Conservation (phyloP, 2,888 invertebrate species). For the Apocheima hispidaria region DNA sequence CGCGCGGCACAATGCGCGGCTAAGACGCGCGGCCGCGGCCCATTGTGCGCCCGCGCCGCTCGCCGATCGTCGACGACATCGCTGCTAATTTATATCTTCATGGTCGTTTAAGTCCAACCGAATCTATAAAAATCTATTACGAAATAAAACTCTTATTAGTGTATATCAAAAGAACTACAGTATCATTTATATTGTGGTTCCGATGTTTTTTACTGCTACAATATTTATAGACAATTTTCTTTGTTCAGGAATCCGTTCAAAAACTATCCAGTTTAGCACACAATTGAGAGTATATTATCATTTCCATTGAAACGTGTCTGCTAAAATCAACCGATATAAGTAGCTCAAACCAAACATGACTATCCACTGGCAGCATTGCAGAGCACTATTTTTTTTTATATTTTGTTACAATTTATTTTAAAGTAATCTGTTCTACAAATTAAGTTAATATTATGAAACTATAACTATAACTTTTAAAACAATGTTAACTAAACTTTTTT, state of each 20-base stretch:
- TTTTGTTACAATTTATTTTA: no score
- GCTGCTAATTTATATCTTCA: slow-evolving; percentile 82
- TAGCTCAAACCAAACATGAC: slow-evolving; percentile 58
- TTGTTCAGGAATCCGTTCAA: slow-evolving; percentile 72
- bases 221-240: slow-evolving; percentile 75
- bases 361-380: slow-evolving; percentile 42
- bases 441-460: no score
- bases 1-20: slow-evolving; percentile 73
- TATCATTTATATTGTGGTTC: slow-evolving; percentile 70
- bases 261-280: slow-evolving; percentile 77
- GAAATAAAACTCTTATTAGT: slow-evolving; percentile 69
- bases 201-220: slow-evolving; percentile 66
- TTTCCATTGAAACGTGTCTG: slow-evolving; percentile 74
- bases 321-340: slow-evolving; percentile 63
- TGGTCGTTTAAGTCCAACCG: slow-evolving; percentile 74
- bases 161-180: slow-evolving; percentile 69
- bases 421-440: no score
- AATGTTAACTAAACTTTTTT: no score
- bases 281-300: slow-evolving; percentile 80
- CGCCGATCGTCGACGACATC: slow-evolving; percentile 65
- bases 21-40: slow-evolving; percentile 60
- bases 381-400: slow-evolving; percentile 47
- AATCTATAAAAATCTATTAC: slow-evolving; percentile 67
- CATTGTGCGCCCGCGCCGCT: slow-evolving; percentile 68
- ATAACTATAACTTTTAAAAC: no score